phyloP scores from a whole-genome alignment of 2,113 vertebrate genomes.

The Otocyon megalotis region DNA sequence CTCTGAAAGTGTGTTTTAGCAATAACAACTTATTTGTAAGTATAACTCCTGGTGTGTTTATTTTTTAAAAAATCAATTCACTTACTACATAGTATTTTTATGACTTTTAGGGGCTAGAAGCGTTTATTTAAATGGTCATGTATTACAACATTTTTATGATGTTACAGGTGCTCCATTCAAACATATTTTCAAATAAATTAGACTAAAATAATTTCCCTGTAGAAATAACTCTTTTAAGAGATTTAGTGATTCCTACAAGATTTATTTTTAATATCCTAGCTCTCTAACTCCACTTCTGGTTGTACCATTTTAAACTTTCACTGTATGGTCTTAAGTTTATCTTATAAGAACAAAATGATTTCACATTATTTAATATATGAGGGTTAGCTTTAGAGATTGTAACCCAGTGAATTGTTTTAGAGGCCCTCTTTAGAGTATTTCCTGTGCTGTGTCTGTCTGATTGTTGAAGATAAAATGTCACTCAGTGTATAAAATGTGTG shows the following conservation, averaged over 20 bases:
- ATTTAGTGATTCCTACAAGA: not conserved
- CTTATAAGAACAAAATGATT: not conserved
- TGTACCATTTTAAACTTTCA: slow-evolving; percentile 10
- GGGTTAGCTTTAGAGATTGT: not conserved
- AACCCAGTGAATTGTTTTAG: not conserved
- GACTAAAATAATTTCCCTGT: slow-evolving; percentile 8
- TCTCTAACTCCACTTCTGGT: not conserved
- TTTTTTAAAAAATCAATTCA: not conserved
- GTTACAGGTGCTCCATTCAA: not conserved
- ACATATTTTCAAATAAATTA: slow-evolving; percentile 27
- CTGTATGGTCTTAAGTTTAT: not conserved
- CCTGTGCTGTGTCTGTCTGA: not conserved
- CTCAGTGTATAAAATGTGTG: not conserved
- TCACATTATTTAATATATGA: not conserved
- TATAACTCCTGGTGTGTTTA: slow-evolving; percentile 38
- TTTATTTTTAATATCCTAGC: slow-evolving; percentile 28
- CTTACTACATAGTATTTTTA: not conserved
- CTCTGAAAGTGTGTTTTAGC: slow-evolving; percentile 26
- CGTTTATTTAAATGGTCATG: not conserved
- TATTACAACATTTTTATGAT: not conserved
- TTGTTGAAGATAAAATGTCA: slow-evolving; percentile 15
- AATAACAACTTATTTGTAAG: slow-evolving; percentile 29
- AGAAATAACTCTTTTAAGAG: slow-evolving; percentile 45
- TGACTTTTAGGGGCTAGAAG: not conserved
- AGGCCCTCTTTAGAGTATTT: not conserved